Evolutionary conservation across 2,888 invertebrate genomes (phyloP), one percentile per base, ranked within the genome.

Genomic region (Allolobophora icterica): DNA sequence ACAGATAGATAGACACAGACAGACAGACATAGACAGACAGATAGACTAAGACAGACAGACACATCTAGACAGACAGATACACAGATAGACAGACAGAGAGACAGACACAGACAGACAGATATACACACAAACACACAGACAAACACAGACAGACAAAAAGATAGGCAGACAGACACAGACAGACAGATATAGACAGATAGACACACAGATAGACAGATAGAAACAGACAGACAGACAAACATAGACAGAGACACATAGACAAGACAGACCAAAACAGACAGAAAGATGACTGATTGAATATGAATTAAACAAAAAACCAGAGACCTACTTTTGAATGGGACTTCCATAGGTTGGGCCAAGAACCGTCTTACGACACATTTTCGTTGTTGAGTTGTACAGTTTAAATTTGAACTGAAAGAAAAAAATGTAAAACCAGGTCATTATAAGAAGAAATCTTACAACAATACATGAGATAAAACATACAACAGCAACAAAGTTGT

Each of bases 271-370:
- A 2, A 45, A 5, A 13, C 40, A 40, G 45, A 45, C 45, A 45
- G 13, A 19, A 13, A 52, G 24, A 21, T 42, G 17, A 5, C n/a
- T 11, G 6, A 71, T 17, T 30, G 94, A 21, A 95, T 92, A 33
- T 94, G 93, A 24, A 92, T 92, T 38, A 95, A 93, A 92, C 95
- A 95, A 38, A n/a, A 91, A 90, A 90, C 58, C 24, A 21, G 4
- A 17, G 33, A 38, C 30, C 24, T 91, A 95, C 95, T 94, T 95
- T 92, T 94, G 93, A 19, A 97, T 96, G 0, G 97, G 97, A 21
- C 96, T 94, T 58, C 97, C 97, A 95, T 96, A 97, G 4, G 96
- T 96, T n/a, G 97, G 97, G 0, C 97, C 97, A 45, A 97, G 95
- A 58, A 96, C 95, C 5, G 97, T 97, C n/a, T 96, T 96, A 91